Evolutionary conservation across 2,113 vertebrate genomes (phyloP).

Genomic region (Scomber japonicus): DNA sequence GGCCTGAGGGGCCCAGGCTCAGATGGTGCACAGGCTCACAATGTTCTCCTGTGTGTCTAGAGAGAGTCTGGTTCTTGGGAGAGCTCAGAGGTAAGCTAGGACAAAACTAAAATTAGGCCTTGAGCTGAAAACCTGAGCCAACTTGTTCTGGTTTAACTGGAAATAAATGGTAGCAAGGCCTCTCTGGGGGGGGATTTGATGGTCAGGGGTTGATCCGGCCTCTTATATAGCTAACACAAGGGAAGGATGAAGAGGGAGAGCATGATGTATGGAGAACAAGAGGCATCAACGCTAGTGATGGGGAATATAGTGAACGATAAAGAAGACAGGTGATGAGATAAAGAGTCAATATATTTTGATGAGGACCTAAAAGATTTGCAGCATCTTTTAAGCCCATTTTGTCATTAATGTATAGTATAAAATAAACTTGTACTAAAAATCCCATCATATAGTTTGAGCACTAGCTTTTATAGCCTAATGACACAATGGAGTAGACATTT

Average conservation of each 20-base stretch:
- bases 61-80: slow-evolving; percentile 50
- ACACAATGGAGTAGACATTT: not conserved
- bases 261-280: slow-evolving; percentile 45
- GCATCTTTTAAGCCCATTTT: not conserved
- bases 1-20: slow-evolving; percentile 84
- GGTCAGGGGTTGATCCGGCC: slow-evolving; percentile 78
- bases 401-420: too few species aligned
- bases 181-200: slow-evolving; percentile 82
- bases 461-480: not conserved
- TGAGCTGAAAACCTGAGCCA: slow-evolving; percentile 51
- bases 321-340: too few species aligned
- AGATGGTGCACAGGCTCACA: slow-evolving; percentile 81
- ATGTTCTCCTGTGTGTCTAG: slow-evolving; percentile 84
- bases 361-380: too few species aligned
- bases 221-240: not conserved
- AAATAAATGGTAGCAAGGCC: slow-evolving; percentile 82
- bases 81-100: slow-evolving; percentile 57
- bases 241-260: slow-evolving; percentile 5
- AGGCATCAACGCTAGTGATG: slow-evolving; percentile 73
- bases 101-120: slow-evolving; percentile 60
- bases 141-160: slow-evolving; percentile 81
- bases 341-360: too few species aligned
- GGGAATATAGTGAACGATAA: slow-evolving; percentile 37
- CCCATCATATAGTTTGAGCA: not conserved
- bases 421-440: not conserved